These are phyloP conservation scores for Furcula furcula DNA, from an alignment of 2,888 invertebrate species.

Conservation along the genomic window DNA sequence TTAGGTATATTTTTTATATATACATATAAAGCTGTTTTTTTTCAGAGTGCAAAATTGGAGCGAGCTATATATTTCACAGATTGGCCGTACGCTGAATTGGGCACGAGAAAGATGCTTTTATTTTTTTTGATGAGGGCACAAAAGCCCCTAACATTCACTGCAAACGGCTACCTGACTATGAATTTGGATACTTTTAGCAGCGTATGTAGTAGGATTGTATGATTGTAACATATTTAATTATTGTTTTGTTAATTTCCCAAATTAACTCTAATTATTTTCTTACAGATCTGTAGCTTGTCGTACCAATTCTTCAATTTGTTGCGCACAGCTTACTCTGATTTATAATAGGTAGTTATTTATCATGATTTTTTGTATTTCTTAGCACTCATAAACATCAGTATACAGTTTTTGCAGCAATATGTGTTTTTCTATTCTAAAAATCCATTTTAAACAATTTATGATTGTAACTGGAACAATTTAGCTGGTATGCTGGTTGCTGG, in stretches of 20 bases:
- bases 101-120: constrained; percentile 48
- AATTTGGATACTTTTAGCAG: constrained; percentile 59
- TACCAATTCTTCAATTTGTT: constrained; percentile 67
- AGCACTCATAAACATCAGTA: too few relatives aligned
- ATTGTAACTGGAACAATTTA: too few relatives aligned
- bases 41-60: constrained; percentile 55
- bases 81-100: constrained; percentile 54
- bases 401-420: too few relatives aligned
- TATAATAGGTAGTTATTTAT: constrained; percentile 1
- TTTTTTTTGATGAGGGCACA: constrained; percentile 59
- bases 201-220: constrained; percentile 38
- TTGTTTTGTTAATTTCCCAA: background rate
- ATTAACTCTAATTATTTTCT: too few relatives aligned
- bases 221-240: background rate
- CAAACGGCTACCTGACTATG: constrained; percentile 60
- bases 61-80: constrained; percentile 53
- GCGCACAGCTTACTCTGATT: constrained; percentile 46
- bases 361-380: too few relatives aligned
- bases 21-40: constrained; percentile 5
- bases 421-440: too few relatives aligned
- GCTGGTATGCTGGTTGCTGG: too few relatives aligned
- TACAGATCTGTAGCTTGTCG: constrained; percentile 68
- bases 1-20: background rate
- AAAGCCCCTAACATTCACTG: constrained; percentile 57
- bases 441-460: too few relatives aligned